Evolutionary conservation across 2,888 invertebrate species (phyloP).

Genomic region (Hypselothyrea guttata): DNA sequence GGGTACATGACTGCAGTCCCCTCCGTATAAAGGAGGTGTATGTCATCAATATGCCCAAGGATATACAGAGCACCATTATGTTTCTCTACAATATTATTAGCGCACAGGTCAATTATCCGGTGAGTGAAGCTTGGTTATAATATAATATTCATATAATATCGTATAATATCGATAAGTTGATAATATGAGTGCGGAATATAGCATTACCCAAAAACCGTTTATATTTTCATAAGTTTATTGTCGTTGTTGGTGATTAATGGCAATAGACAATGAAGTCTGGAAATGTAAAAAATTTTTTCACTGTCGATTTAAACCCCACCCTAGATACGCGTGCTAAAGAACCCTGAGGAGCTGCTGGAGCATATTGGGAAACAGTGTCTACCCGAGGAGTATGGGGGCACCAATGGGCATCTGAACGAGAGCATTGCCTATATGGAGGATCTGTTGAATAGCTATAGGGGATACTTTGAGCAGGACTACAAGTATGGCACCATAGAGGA

Average conservation of each 20-base stretch:
- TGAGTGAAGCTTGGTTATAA: too few species aligned
- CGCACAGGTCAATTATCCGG: conserved; percentile 62
- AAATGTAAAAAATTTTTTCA: background rate
- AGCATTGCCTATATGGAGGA: conserved; percentile 77
- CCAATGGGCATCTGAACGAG: conserved; percentile 72
- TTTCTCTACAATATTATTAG: conserved; percentile 61
- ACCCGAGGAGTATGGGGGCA: conserved; percentile 77
- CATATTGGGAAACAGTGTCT: conserved; percentile 69
- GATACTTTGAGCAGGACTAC: conserved; percentile 71
- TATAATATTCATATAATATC: too few species aligned
- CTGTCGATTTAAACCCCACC: background rate
- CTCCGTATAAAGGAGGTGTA: conserved; percentile 66
- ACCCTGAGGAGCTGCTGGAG: conserved; percentile 62
- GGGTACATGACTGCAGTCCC: conserved; percentile 70
- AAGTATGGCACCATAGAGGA: conserved; percentile 73
- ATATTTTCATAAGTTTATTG: background rate
- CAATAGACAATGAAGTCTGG: background rate
- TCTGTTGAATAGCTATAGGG: conserved; percentile 67
- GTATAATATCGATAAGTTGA: too few species aligned
- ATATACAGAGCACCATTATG: conserved; percentile 61
- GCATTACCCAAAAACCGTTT: too few species aligned
- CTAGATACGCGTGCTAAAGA: conserved; percentile 64
- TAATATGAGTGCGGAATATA: too few species aligned
- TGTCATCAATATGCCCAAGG: conserved; percentile 72
- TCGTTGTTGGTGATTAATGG: background rate